Percentiles rank a stretch among this genome's conserved stretches.
Evolutionary conservation across 1,140 invertebrate genomes (phyloP).

Genomic region (Yoshiicerus persimilis): DNA sequence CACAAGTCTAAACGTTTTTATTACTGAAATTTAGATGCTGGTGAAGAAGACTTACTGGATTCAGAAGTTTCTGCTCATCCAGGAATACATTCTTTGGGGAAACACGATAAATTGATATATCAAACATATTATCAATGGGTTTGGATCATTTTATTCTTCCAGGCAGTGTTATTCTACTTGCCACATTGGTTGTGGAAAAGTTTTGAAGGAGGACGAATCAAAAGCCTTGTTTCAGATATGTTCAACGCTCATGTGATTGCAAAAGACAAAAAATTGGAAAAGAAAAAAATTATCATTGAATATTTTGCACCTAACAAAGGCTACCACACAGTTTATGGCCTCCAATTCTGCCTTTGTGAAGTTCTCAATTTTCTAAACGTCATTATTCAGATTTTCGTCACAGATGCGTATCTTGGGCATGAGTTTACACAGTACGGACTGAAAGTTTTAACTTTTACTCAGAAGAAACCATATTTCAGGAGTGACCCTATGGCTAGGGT

Average conservation of each 20-base stretch:
- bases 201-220: constrained; percentile 81
- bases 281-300: too few species aligned
- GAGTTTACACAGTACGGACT: constrained; percentile 54
- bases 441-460: constrained; percentile 59
- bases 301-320: constrained; percentile 69
- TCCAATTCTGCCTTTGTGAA: too few species aligned
- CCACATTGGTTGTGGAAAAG: constrained; percentile 85
- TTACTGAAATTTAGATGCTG: neutral
- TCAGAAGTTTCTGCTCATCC: too few species aligned
- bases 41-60: constrained; percentile 70
- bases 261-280: constrained; percentile 72
- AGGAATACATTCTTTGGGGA: constrained; percentile 77
- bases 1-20: too few species aligned
- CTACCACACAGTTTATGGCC: constrained; percentile 79
- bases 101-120: too few species aligned
- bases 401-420: constrained; percentile 52
- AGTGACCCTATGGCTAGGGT: constrained; percentile 67
- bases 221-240: constrained; percentile 78
- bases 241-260: constrained; percentile 73
- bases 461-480: constrained; percentile 38
- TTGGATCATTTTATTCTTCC: too few species aligned
- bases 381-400: too few species aligned
- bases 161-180: constrained; percentile 90
- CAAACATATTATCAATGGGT: too few species aligned
- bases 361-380: too few species aligned